A percentile compares a stretch with the other conserved stretches of the same genome.
Conservation (phyloP, 2,113 vertebrate species). For the Sardina pilchardus region DNA sequence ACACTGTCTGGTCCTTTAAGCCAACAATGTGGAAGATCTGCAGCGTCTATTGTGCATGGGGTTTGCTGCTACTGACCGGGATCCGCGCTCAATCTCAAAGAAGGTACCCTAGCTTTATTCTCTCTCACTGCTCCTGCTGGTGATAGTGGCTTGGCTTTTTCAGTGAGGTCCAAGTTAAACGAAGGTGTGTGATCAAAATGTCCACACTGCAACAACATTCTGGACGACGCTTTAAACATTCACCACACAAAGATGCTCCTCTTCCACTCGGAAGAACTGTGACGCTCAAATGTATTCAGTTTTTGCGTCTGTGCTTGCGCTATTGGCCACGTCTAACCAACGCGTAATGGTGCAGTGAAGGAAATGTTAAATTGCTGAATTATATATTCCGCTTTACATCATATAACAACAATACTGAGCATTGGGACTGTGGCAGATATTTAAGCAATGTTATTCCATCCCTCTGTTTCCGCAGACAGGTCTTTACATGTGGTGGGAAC, state of each 20-base stretch:
- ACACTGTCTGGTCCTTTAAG: conserved; percentile 48
- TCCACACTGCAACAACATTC: neutral
- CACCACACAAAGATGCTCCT: neutral
- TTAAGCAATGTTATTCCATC: neutral
- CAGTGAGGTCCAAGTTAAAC: neutral
- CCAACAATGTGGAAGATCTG: conserved; percentile 71
- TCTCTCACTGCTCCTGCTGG: conserved; percentile 24
- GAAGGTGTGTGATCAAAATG: conserved; percentile 7
- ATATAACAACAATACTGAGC: neutral
- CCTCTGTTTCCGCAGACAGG: conserved; percentile 69
- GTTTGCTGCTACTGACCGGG: conserved; percentile 64
- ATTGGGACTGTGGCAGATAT: neutral
- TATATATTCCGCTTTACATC: neutral
- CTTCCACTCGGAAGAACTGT: neutral
- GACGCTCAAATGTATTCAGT: conserved; percentile 10
- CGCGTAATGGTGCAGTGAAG: neutral
- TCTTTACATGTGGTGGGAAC: conserved; percentile 90
- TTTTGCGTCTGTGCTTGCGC: conserved; percentile 2
- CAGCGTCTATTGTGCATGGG: conserved; percentile 64
- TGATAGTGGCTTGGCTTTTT: neutral
- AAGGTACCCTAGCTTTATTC: conserved; percentile 67
- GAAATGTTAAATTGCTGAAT: neutral
- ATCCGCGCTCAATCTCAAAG: conserved; percentile 65
- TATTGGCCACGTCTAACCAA: conserved; percentile 16
- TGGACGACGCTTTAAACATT: neutral